Evolutionary conservation across 2,888 invertebrate species (phyloP).

Genomic region (Thymelicus acteon): DNA sequence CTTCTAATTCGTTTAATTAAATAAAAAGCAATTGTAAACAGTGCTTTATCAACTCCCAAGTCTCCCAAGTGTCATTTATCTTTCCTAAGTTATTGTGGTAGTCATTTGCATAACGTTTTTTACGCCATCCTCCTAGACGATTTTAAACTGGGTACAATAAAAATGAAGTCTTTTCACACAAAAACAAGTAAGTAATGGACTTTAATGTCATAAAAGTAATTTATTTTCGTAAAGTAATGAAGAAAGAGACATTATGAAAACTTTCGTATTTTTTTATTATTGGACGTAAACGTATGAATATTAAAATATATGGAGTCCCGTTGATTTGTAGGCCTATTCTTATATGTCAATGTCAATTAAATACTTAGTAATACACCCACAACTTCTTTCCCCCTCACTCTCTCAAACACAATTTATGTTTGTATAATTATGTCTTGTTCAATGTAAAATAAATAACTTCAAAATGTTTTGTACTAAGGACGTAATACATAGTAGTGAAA

Average conservation of each 20-base stretch:
- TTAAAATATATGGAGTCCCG: no score
- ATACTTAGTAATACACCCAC: no score
- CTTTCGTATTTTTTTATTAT: no score
- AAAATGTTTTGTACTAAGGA: no score
- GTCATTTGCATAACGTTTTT: conserved; percentile 15
- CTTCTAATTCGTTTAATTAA: not conserved
- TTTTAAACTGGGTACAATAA: conserved; percentile 9
- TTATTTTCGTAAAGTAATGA: not conserved
- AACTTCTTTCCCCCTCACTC: no score
- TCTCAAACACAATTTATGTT: no score
- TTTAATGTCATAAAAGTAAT: not conserved
- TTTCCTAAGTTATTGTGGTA: conserved; percentile 35
- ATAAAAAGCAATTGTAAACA: not conserved
- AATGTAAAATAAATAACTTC: no score
- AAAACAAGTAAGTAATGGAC: not conserved
- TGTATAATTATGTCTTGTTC: no score
- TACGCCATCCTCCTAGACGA: conserved; percentile 8
- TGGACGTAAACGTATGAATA: no score
- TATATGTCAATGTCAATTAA: no score
- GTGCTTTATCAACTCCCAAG: not conserved
- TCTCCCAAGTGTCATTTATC: conserved; percentile 45
- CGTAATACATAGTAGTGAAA: no score
- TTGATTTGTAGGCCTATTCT: no score
- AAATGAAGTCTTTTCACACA: not conserved
- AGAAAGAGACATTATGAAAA: not conserved